Evolutionary conservation across 2,113 vertebrate species (phyloP), one percentile per base, ranked within the genome.

Genomic region (Toxotes chatareus): DNA sequence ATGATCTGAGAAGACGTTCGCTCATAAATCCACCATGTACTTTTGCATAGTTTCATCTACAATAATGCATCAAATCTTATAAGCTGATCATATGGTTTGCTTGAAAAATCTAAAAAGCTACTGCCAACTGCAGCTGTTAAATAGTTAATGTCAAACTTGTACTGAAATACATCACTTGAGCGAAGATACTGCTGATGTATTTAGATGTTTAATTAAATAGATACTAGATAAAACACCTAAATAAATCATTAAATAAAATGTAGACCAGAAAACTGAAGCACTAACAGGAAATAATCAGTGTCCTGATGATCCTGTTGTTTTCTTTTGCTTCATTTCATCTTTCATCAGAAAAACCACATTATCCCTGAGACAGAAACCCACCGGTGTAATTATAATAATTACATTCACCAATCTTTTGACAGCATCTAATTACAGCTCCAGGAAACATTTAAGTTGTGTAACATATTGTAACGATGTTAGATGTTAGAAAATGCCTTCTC

Each of bases 341-440:
- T 73, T 69, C 61, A 62, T 49, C 69, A 7, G 12, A 9, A 38
- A 27, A 64, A 4, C 53, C 75, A 36, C 64, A 72, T 46, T 51
- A 55, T 77, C 32, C 51, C 53, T 6, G 11, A 69, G 3, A 44
- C 31, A 42, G 9, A 62, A 46, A 1, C 31, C 21, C 10, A 19
- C n/a, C 49, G 53, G 36, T 77, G 60, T 68, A 84, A 91, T 89
- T 82, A 91, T n/a, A 27, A 79, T 40, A 65, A 62, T 84, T 78
- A 69, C 68, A 42, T 34, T 31, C 63, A 5, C 31, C 67, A 42
- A 69, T 85, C 76, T 73, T 78, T 69, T 80, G 36, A 46, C 66
- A 36, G 21, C 65, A 7, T 71, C 16, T 63, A 14, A 83, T 79
- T 80, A 76, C 61, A 57, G 65, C 80, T 66, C 3, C 42, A 3